phyloP scores from a whole-genome alignment of 2,888 invertebrate genomes.

The Scaptomyza tumidula region DNA sequence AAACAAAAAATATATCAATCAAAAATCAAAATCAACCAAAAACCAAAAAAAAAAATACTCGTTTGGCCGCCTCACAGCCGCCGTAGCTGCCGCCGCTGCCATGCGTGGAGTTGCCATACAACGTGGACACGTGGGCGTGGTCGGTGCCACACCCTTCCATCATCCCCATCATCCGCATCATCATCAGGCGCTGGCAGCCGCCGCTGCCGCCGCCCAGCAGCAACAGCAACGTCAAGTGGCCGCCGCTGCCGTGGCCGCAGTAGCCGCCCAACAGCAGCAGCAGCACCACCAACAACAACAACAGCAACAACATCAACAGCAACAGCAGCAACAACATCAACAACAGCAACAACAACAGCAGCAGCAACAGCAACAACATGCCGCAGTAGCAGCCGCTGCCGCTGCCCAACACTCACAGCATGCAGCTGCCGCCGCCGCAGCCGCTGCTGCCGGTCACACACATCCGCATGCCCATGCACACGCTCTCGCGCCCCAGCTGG shows the following conservation, averaged over 20 bases:
- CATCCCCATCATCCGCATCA: constrained; percentile 77
- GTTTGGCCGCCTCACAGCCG: constrained; percentile 72
- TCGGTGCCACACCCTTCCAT: constrained; percentile 85
- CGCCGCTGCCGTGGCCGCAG: constrained; percentile 87
- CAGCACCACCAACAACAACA: constrained; percentile 86
- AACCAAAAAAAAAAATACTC: constrained; percentile 48
- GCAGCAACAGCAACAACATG: constrained; percentile 61
- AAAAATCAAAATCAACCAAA: constrained; percentile 37
- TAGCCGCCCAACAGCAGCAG: constrained; percentile 84
- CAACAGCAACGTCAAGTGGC: constrained; percentile 84
- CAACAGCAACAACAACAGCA: constrained; percentile 68
- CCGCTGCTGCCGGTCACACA: constrained; percentile 68
- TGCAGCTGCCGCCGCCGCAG: constrained; percentile 68
- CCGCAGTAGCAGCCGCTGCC: constrained; percentile 59
- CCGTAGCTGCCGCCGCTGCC: constrained; percentile 88
- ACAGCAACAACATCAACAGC: constrained; percentile 69
- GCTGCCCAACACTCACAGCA: constrained; percentile 66
- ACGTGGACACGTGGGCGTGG: constrained; percentile 88
- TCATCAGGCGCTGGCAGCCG: constrained; percentile 87
- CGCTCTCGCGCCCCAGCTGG: constrained; percentile 68
- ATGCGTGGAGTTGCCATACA: constrained; percentile 94
- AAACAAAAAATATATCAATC: constrained; percentile 36
- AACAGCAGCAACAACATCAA: constrained; percentile 73
- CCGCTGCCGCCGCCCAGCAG: constrained; percentile 86
- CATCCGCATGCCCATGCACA: constrained; percentile 68